Base-by-base conservation (phyloP, 1,140 invertebrate species). In the Delia radicum region DNA sequence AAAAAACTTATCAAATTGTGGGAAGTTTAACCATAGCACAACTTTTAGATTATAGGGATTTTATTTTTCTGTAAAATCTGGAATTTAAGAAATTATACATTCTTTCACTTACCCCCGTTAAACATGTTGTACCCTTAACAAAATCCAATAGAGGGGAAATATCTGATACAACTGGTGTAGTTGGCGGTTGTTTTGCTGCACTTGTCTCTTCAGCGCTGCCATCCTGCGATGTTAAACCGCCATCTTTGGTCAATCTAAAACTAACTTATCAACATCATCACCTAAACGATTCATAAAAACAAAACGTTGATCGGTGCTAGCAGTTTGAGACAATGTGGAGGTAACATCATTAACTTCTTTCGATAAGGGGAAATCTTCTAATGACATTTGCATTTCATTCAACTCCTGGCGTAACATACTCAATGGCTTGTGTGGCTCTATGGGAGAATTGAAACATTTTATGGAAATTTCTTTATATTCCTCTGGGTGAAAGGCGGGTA, bases 401-500 rank as follows among this genome's bases (percentile, higher is more conserved):
- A 90, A 85, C 87, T 95, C 93, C 82, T 94, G 88, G 74, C 91
- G 89, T 18, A 92, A 82, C 73, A 97, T 88, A 78, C 90, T 91
- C 74, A 89, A 88, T 0, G 97, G 97, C 85, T 93, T 93, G 72
- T 90, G 91, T 0, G 92, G 92, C 2, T 93, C 89, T 18, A 89
- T 90, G 2, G 90, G 90, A 0, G 93, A 76, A 15, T 96, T 90
- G 55, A 91, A 86, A 83, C 96, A 98, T 77, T 91, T 91, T 37
- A 98, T 97, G 71, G 91, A 87, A 84, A 94, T 92, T 80, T 96
- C 93, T 12, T 90, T 93, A 5, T 91, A 90, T 79, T 94, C 93
- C 81, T 94, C 92, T 0, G 94, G 92, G 82, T 93, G 96, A 81
- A 96, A 99, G 79, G 92, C 91, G 1, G 96, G 96, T 90, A 98